Conservation (phyloP, 1,140 invertebrate genomes). For the Drosophila orena region DNA sequence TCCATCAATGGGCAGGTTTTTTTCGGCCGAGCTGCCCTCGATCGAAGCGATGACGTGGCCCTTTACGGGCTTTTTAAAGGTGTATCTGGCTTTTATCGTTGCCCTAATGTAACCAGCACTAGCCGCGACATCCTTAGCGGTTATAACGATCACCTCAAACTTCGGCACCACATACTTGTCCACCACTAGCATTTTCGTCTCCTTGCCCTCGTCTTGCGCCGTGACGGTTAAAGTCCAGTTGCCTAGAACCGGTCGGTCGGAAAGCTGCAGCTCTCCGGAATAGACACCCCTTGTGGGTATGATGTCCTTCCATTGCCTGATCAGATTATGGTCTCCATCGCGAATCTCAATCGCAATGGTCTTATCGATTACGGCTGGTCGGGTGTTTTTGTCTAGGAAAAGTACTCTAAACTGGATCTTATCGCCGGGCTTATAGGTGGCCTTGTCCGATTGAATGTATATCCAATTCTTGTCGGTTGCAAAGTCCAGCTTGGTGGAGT, state of each 20-base stretch:
- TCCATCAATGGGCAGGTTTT: slow-evolving; percentile 90
- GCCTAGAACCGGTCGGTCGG: slow-evolving; percentile 94
- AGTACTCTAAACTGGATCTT: slow-evolving; percentile 94
- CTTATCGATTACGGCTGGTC: slow-evolving; percentile 86
- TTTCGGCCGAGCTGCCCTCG: slow-evolving; percentile 86
- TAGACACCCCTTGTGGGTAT: slow-evolving; percentile 91
- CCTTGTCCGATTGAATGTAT: slow-evolving; percentile 97
- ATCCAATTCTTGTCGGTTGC: slow-evolving; percentile 94
- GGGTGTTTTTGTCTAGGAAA: slow-evolving; percentile 91
- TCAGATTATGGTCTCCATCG: slow-evolving; percentile 65
- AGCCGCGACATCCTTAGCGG: slow-evolving; percentile 92
- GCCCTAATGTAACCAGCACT: slow-evolving; percentile 91
- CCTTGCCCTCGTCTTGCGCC: slow-evolving; percentile 18
- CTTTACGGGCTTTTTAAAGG: slow-evolving; percentile 91
- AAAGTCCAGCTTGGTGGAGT: slow-evolving; percentile 90
- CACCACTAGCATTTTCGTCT: slow-evolving; percentile 68
- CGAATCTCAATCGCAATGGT: slow-evolving; percentile 53
- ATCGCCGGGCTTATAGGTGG: slow-evolving; percentile 95
- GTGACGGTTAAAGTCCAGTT: slow-evolving; percentile 93
- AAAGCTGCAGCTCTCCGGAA: slow-evolving; percentile 91
- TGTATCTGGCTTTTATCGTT: slow-evolving; percentile 90
- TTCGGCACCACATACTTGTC: slow-evolving; percentile 97
- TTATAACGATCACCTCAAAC: slow-evolving; percentile 94
- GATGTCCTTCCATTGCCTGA: slow-evolving; percentile 91
- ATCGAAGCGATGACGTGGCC: slow-evolving; percentile 89